A percentile compares a stretch with the other conserved stretches of the same genome.
Evolutionary conservation across 2,797 vertebrate genomes (phyloP).

Genomic region (Heterohyrax brucei): DNA sequence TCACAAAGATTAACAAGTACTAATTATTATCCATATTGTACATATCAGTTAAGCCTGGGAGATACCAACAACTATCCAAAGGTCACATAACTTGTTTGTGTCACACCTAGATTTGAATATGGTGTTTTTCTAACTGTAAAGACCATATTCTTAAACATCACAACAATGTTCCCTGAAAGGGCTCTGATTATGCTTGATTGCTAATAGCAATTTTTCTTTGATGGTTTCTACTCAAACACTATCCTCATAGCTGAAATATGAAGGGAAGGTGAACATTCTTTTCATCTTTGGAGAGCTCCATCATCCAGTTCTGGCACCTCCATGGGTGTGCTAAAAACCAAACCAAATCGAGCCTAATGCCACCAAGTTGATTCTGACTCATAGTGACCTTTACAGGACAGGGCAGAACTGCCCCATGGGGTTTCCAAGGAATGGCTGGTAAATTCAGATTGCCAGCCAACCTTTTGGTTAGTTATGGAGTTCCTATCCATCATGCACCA

Average conservation of each 20-base stretch:
- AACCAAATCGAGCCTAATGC: no score
- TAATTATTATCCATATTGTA: conserved; percentile 41
- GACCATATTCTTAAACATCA: not conserved
- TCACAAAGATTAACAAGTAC: conserved; percentile 58
- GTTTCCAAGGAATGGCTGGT: no score
- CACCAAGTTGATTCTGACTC: no score
- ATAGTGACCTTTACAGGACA: no score
- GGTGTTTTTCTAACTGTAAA: not conserved
- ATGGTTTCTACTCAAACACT: not conserved
- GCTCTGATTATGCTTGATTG: conserved; percentile 12
- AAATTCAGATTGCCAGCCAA: no score
- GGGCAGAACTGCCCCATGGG: no score
- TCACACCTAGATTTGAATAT: conserved; percentile 11
- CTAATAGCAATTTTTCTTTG: conserved; percentile 49
- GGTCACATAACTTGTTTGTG: conserved; percentile 12
- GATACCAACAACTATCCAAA: conserved; percentile 45
- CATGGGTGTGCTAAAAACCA: not conserved
- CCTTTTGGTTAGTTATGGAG: no score
- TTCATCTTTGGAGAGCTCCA: conserved; percentile 35
- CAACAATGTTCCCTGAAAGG: not conserved
- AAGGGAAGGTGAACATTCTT: not conserved
- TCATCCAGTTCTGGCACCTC: not conserved
- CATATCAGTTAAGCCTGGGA: conserved; percentile 41
- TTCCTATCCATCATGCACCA: no score
- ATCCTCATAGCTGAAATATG: not conserved